A percentile compares a stretch with the other conserved stretches of the same genome.
phyloP scores from a whole-genome alignment of 2,888 invertebrate genomes.

The Drosophila flavopinicola region DNA sequence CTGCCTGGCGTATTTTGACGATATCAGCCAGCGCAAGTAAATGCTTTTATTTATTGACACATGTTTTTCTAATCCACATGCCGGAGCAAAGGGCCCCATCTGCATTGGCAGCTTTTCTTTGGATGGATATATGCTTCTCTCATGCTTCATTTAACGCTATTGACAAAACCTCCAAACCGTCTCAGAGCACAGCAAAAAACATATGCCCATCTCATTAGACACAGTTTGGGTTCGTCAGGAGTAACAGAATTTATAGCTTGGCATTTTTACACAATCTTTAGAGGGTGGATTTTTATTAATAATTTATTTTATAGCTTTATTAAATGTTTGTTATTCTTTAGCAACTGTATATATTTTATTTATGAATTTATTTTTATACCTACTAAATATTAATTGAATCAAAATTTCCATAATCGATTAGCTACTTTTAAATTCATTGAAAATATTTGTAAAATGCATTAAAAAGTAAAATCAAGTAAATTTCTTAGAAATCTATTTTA shows the following conservation, averaged over 20 bases:
- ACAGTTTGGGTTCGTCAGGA: not conserved
- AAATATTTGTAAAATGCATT: too few species aligned
- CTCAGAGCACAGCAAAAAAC: not conserved
- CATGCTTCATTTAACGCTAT: slow-evolving; percentile 71
- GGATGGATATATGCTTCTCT: too few species aligned
- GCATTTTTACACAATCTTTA: not conserved
- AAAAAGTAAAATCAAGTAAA: too few species aligned
- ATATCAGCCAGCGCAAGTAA: slow-evolving; percentile 55
- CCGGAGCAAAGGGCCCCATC: not conserved
- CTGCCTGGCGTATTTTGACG: slow-evolving; percentile 44
- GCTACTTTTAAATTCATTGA: too few species aligned
- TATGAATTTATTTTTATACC: too few species aligned
- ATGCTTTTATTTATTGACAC: slow-evolving; percentile 81
- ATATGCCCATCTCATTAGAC: slow-evolving; percentile 42
- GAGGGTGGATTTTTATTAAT: not conserved
- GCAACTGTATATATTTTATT: too few species aligned
- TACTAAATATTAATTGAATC: too few species aligned
- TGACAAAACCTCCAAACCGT: slow-evolving; percentile 25
- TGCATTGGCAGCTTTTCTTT: not conserved
- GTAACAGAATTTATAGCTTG: not conserved
- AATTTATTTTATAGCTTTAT: not conserved
- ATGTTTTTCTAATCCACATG: slow-evolving; percentile 70
- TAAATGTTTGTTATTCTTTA: not conserved
- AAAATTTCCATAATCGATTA: too few species aligned
- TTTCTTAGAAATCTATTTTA: too few species aligned